Conservation (phyloP, 2,113 vertebrate genomes). For the Amia ocellicauda region DNA sequence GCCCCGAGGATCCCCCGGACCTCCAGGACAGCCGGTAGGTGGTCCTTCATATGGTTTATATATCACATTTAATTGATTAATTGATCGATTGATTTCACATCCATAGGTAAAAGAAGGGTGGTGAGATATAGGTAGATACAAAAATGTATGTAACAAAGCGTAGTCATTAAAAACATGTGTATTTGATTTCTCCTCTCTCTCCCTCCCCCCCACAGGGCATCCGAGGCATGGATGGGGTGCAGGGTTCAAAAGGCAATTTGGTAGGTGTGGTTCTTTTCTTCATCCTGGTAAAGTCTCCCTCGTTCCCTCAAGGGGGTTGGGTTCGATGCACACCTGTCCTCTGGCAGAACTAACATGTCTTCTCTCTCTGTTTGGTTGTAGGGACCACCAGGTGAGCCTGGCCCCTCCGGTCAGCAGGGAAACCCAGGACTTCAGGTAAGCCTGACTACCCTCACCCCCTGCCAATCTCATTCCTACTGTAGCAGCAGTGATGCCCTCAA, state of each 20-base stretch:
- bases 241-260: conserved; percentile 81
- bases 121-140: too few species aligned
- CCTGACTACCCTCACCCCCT: neutral
- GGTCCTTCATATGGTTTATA: too few species aligned
- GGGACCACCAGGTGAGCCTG: conserved; percentile 80
- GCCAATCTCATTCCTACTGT: too few species aligned
- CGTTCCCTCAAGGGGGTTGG: too few species aligned
- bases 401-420: conserved; percentile 84
- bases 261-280: conserved; percentile 50
- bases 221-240: conserved; percentile 71
- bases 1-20: conserved; percentile 70
- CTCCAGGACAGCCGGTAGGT: conserved; percentile 72
- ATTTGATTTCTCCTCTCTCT: neutral
- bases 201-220: conserved; percentile 62
- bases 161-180: too few species aligned
- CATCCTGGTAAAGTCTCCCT: neutral
- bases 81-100: too few species aligned
- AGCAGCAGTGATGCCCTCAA: too few species aligned
- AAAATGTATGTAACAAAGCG: too few species aligned
- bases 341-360: neutral
- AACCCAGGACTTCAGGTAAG: conserved; percentile 83
- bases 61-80: too few species aligned
- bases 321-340: neutral
- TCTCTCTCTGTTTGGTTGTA: conserved; percentile 28
- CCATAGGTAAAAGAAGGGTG: too few species aligned